A percentile compares a stretch with the other conserved stretches of the same genome.
Conservation (phyloP, 2,113 vertebrate species). For the Pollachius pollachius region DNA sequence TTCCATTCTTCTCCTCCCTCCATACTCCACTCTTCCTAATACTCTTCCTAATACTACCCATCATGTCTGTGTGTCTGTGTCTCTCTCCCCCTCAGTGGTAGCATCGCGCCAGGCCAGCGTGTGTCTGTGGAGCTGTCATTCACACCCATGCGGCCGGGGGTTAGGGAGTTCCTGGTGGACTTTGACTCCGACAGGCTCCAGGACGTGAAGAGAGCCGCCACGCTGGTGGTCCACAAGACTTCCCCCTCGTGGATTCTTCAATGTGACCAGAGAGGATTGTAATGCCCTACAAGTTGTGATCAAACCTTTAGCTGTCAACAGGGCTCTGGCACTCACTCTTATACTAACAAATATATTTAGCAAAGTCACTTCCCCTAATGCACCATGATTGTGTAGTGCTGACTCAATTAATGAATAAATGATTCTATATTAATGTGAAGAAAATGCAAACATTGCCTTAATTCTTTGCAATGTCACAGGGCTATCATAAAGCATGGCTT, state of each 20-base stretch:
- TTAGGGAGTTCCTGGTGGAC: conserved; percentile 74
- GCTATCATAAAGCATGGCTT: not conserved
- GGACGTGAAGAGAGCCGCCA: conserved; percentile 71
- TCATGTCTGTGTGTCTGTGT: no score
- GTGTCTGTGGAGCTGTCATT: conserved; percentile 63
- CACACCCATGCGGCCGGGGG: conserved; percentile 59
- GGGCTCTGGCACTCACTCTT: not conserved
- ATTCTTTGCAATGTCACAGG: not conserved
- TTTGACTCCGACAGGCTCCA: conserved; percentile 74
- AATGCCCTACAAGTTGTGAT: not conserved
- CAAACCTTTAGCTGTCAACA: not conserved
- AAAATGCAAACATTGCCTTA: not conserved
- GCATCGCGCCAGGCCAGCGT: conserved; percentile 63
- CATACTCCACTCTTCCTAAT: no score
- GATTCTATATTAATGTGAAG: not conserved
- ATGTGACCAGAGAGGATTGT: not conserved
- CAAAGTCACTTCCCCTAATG: not conserved
- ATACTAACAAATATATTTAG: not conserved
- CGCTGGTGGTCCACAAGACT: conserved; percentile 61
- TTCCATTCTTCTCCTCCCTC: no score
- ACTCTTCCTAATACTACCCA: no score
- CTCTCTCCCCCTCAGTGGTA: conserved; percentile 43
- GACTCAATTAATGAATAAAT: not conserved
- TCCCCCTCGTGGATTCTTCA: not conserved
- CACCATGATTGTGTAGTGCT: not conserved